These are phyloP conservation scores for Heliothis peltigera DNA, from an alignment of 2,888 invertebrate species.

Conservation along the genomic window DNA sequence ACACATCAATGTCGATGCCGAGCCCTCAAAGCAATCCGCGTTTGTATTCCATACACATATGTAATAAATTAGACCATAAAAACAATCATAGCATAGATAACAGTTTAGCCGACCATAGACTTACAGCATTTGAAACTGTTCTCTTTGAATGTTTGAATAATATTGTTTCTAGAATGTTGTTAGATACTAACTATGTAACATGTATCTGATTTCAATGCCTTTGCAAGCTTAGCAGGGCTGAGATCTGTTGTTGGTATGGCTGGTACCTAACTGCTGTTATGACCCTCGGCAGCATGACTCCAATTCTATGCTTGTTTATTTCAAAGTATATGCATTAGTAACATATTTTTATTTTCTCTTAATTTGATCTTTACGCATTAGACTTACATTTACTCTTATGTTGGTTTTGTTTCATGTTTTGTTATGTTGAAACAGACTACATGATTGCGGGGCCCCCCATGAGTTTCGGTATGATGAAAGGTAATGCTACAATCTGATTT, in stretches of 20 bases:
- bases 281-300: conserved; percentile 81
- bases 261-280: conserved; percentile 81
- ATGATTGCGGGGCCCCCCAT: conserved; percentile 95
- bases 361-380: conserved; percentile 79
- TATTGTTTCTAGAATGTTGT: conserved; percentile 74
- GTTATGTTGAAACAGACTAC: conserved; percentile 91
- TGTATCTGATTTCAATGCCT: conserved; percentile 73
- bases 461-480: conserved; percentile 96
- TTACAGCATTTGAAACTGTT: conserved; percentile 65
- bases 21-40: conserved; percentile 93
- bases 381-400: conserved; percentile 91
- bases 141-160: conserved; percentile 62
- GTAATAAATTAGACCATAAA: conserved; percentile 31
- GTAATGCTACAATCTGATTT: conserved; percentile 90
- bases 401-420: conserved; percentile 93
- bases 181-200: conserved; percentile 81
- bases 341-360: conserved; percentile 76
- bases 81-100: conserved; percentile 56
- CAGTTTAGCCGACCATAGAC: conserved; percentile 60
- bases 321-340: conserved; percentile 76
- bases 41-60: conserved; percentile 88
- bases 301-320: conserved; percentile 82
- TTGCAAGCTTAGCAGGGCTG: conserved; percentile 83
- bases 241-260: conserved; percentile 78
- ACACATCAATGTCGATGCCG: conserved; percentile 93